Base-by-base conservation (phyloP, 1,140 invertebrate species). In the Drosophila sp. region DNA sequence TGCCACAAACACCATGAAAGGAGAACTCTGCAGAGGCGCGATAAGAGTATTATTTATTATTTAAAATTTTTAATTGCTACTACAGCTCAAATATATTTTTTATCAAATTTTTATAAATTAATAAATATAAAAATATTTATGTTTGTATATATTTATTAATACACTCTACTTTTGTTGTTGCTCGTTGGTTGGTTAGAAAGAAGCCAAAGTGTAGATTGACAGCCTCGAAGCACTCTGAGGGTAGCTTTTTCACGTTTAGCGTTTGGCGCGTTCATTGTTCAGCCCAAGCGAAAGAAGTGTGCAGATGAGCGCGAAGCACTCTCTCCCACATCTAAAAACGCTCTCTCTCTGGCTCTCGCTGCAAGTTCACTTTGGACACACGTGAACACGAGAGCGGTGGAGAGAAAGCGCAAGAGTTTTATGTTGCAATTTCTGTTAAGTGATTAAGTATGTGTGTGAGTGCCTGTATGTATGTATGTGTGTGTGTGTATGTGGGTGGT, bases 121-220 rank as follows among this genome's bases (percentile, higher is more conserved):
- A 38, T 11, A 46, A 38, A 34, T 50, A 21, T 21, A 21, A 21
- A 51, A 51, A 43, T 61, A 53, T 41, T 29, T 61, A 51, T 50
- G 21, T 41, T 36, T 36, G 50, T 40, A 11, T 53, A 58, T 51
- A 38, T 1, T 58, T 50, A 41, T 53, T 34, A 21, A 43, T 41
- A 13, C 18, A 27, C 11, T 58, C 45, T 43, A 51, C 59, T 50
- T 57, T 65, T 63, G 54, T 25, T 51, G 13, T 84, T 77, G 72
- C 21, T 21, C 21, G 74, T 76, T 70, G 58, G 25, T 72, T 83
- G 90, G 84, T 84, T 91, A 90, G 90, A 81, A 89, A 87, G 90
- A 91, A 91, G 90, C 90, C 90, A 91, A 91, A 91, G 90, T 91
- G 87, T 90, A 89, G 90, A 91, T 91, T 91, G 90, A 91, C 77